phyloP scores from a whole-genome alignment of 2,113 vertebrate genomes.

The Podarcis raffonei region DNA sequence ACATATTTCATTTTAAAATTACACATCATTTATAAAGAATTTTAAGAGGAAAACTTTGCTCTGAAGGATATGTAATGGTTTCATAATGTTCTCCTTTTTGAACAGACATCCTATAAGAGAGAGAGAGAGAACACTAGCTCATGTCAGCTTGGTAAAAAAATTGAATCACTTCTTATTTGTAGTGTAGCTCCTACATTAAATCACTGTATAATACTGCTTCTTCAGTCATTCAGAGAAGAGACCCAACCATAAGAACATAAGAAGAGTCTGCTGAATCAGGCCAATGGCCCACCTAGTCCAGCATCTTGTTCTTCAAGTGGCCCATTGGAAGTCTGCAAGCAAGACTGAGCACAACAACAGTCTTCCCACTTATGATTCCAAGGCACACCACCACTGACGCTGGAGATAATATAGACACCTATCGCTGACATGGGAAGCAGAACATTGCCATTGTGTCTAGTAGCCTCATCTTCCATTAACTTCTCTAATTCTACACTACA shows the following conservation, averaged over 20 bases:
- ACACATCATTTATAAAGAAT: slow-evolving; percentile 31
- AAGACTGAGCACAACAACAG: no score
- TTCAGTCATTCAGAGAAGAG: neutral
- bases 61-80: neutral
- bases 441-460: no score
- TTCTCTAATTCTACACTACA: neutral
- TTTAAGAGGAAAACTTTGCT: neutral
- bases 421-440: no score
- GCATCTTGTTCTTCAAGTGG: no score
- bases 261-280: neutral
- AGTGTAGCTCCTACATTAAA: neutral
- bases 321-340: no score
- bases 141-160: neutral
- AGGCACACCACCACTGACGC: no score
- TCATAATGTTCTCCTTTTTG: neutral
- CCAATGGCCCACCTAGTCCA: no score
- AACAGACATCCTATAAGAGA: slow-evolving; percentile 29
- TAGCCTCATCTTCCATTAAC: neutral
- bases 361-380: no score
- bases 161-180: neutral
- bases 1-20: slow-evolving; percentile 51
- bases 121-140: neutral
- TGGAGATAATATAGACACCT: no score
- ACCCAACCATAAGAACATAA: neutral
- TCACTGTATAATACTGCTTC: neutral